A percentile compares a stretch with the other conserved stretches of the same genome.
These are phyloP conservation scores for Propithecus deckenii DNA, from an alignment of 2,797 vertebrate genomes.

Conservation along the genomic window DNA sequence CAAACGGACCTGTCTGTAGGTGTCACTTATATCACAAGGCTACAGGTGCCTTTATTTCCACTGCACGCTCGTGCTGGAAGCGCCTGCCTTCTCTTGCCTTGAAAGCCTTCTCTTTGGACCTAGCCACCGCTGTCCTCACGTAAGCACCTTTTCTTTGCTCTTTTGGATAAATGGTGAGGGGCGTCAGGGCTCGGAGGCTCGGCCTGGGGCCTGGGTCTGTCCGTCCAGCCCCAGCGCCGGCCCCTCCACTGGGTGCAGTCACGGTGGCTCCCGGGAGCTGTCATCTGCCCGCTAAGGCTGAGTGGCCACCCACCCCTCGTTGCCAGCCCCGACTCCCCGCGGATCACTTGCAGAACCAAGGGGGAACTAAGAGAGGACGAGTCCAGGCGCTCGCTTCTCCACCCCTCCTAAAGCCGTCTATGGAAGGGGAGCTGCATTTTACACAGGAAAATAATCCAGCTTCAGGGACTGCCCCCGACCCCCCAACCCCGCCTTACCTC, in stretches of 20 bases:
- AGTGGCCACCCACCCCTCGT: neutral
- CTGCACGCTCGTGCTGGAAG: constrained; percentile 63
- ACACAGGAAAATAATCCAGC: neutral
- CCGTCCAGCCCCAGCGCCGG: neutral
- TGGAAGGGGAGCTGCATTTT: neutral
- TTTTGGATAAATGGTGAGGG: constrained; percentile 47
- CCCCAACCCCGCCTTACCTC: neutral
- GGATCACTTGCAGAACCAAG: neutral
- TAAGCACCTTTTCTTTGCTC: constrained; percentile 81
- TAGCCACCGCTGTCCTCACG: constrained; percentile 71
- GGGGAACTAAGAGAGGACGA: neutral
- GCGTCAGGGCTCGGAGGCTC: constrained; percentile 1
- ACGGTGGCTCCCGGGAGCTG: neutral
- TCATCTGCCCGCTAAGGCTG: neutral
- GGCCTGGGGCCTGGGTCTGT: neutral
- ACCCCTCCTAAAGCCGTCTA: neutral
- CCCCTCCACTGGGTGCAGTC: neutral
- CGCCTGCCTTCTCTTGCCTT: constrained; percentile 63
- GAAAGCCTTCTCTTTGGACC: constrained; percentile 75
- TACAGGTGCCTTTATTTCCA: constrained; percentile 81
- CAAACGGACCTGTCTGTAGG: constrained; percentile 83
- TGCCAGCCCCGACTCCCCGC: neutral
- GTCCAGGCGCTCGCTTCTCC: neutral
- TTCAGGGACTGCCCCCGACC: neutral
- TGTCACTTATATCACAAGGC: constrained; percentile 80